Evolutionary conservation across 2,113 vertebrate species (phyloP).

Genomic region (Raphicerus campestris): DNA sequence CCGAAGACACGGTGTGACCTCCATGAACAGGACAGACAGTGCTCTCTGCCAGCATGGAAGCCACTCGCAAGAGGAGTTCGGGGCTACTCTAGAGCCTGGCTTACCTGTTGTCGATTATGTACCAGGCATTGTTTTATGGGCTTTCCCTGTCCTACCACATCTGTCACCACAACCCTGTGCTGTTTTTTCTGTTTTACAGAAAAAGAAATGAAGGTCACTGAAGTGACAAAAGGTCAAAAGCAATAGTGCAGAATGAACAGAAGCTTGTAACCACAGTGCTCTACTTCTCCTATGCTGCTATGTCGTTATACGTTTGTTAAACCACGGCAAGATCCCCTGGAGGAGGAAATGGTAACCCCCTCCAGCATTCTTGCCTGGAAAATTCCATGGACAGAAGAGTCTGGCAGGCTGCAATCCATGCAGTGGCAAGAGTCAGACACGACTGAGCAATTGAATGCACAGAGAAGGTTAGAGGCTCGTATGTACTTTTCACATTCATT

Average conservation of each 20-base stretch:
- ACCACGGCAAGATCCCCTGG: not conserved
- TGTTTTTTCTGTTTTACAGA: not conserved
- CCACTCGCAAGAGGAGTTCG: not conserved
- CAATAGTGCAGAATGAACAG: not conserved
- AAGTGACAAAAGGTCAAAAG: not conserved
- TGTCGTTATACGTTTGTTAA: too few species aligned
- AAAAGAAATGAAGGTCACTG: not conserved
- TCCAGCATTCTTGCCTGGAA: not conserved
- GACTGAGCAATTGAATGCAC: not conserved
- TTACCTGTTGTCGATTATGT: not conserved
- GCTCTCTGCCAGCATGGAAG: not conserved
- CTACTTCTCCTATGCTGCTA: not conserved
- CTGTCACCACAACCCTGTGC: not conserved
- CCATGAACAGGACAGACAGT: not conserved
- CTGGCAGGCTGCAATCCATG: not conserved
- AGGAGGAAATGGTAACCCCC: not conserved
- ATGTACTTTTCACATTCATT: not conserved
- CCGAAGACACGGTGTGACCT: fast-evolving
- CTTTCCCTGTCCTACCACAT: not conserved
- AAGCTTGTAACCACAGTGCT: not conserved
- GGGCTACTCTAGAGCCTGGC: not conserved
- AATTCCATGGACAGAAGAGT: not conserved
- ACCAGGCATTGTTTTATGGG: not conserved
- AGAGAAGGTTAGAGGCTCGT: not conserved
- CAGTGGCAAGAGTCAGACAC: not conserved